A percentile compares a stretch with the other conserved stretches of the same genome.
Evolutionary conservation across 2,113 vertebrate species (phyloP).

Genomic region (Tenrec ecaudatus): DNA sequence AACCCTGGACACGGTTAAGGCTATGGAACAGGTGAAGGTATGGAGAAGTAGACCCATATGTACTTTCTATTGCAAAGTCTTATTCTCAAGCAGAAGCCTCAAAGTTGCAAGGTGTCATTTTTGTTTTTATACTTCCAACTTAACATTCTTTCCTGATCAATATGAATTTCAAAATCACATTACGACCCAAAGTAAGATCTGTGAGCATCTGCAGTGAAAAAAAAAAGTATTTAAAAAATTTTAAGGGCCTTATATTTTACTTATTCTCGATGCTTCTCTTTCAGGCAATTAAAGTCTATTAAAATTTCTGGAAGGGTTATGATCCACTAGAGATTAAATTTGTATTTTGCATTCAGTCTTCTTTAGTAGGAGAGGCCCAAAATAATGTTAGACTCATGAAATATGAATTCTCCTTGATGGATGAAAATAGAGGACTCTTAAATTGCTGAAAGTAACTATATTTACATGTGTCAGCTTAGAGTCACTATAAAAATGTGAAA

Average conservation of each 20-base stretch:
- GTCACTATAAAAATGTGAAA: not conserved
- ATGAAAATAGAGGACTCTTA: not conserved
- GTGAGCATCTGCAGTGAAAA: not conserved
- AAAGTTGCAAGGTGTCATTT: slow-evolving; percentile 41
- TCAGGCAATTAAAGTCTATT: not conserved
- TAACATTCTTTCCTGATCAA: slow-evolving; percentile 41
- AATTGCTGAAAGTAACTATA: slow-evolving; percentile 13
- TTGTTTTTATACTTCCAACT: slow-evolving; percentile 57
- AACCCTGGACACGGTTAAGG: slow-evolving; percentile 20
- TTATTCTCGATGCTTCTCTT: not conserved
- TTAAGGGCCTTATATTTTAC: not conserved
- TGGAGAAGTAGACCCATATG: not conserved
- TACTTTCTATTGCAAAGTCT: slow-evolving; percentile 22
- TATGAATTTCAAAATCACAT: not conserved
- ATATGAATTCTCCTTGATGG: not conserved
- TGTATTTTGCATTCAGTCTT: not conserved
- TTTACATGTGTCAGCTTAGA: not conserved
- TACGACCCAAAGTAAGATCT: not conserved
- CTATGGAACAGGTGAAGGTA: not conserved
- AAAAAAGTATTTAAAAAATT: slow-evolving; percentile 14
- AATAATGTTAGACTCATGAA: not conserved
- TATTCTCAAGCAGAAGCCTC: slow-evolving; percentile 49
- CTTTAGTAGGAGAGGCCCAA: not conserved
- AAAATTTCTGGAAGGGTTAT: not conserved
- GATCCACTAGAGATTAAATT: not conserved